Evolutionary conservation across 2,888 invertebrate species (phyloP).

Genomic region (Timandra comae): DNA sequence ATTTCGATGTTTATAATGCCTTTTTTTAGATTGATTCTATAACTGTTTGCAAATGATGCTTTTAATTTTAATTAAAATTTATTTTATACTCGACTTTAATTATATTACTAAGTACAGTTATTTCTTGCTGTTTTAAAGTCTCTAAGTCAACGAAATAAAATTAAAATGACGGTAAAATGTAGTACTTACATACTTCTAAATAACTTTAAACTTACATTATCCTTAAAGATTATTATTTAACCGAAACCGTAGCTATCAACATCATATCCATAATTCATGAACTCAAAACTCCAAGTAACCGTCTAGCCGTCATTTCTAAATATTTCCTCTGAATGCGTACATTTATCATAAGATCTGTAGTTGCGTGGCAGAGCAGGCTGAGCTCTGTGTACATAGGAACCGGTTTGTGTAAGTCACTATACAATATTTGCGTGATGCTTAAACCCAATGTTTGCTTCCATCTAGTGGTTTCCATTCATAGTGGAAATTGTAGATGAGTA

Average conservation of each 20-base stretch:
- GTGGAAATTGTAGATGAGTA: neutral
- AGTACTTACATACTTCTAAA: no score
- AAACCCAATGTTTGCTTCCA: constrained; percentile 35
- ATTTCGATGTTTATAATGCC: constrained; percentile 1
- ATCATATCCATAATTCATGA: neutral
- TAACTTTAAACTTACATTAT: no score
- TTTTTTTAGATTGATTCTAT: no score
- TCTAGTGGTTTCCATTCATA: constrained; percentile 47
- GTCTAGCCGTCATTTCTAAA: neutral
- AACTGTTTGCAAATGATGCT: no score
- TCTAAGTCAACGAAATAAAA: no score
- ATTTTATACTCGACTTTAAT: no score
- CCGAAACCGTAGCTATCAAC: no score
- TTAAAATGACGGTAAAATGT: no score
- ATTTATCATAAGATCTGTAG: constrained; percentile 27
- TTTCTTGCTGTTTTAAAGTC: no score
- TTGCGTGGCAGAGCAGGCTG: constrained; percentile 30
- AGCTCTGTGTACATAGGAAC: constrained; percentile 47
- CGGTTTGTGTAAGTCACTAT: constrained; percentile 52
- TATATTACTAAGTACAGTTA: no score
- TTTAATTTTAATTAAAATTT: no score
- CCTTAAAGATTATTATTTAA: no score
- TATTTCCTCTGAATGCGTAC: constrained; percentile 23
- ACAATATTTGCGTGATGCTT: constrained; percentile 58
- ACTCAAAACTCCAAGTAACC: constrained; percentile 3